Evolutionary conservation across 2,797 vertebrate genomes (phyloP).

Genomic region (Rhabdophis nuchalis): DNA sequence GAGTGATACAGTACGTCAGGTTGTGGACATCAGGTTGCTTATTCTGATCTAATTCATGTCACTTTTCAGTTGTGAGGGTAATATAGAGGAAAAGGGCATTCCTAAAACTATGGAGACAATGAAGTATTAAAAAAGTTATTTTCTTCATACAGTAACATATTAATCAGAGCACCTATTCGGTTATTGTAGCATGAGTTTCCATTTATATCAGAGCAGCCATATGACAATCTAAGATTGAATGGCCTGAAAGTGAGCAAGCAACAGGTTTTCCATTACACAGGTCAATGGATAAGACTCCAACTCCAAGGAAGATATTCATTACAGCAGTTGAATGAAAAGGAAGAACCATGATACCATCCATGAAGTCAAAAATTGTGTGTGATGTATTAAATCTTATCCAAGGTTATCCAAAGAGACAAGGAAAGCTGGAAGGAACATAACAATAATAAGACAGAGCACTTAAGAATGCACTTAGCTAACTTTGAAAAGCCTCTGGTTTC

Average conservation of each 20-base stretch:
- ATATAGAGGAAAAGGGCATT: not conserved
- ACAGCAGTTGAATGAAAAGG: not conserved
- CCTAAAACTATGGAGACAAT: not conserved
- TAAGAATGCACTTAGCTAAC: conserved; percentile 45
- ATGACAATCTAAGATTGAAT: not conserved
- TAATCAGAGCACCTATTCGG: not conserved
- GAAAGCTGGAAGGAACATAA: conserved; percentile 33
- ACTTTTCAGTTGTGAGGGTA: not conserved
- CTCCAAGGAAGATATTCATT: conserved; percentile 6
- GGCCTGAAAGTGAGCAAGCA: conserved; percentile 21
- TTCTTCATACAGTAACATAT: not conserved
- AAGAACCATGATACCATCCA: not conserved
- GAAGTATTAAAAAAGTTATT: not conserved
- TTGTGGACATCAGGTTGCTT: not conserved
- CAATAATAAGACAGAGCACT: conserved; percentile 50
- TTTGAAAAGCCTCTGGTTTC: conserved; percentile 32
- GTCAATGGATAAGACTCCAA: conserved; percentile 16
- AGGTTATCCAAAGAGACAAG: conserved; percentile 2
- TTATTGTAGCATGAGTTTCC: not conserved
- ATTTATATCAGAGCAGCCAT: not conserved
- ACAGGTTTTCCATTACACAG: conserved; percentile 24
- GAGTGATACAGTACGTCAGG: not conserved
- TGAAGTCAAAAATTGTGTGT: conserved; percentile 21
- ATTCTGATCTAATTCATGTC: not conserved
- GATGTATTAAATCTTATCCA: not conserved